These are phyloP conservation scores for Pteropus rufus DNA, from an alignment of 2,797 vertebrate species.

Conservation along the genomic window DNA sequence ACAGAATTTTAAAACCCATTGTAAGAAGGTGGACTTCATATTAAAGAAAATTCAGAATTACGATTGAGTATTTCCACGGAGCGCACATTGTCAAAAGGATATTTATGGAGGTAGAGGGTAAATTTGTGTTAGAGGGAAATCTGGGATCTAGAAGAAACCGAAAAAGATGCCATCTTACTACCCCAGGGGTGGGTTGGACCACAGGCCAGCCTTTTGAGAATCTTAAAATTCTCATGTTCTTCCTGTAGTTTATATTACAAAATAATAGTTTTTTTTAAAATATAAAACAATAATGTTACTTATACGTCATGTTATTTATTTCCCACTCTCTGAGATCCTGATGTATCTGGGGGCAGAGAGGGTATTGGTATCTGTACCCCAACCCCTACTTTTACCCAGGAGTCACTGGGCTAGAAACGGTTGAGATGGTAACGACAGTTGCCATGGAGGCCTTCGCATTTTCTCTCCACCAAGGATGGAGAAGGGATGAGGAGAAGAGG, in stretches of 20 bases:
- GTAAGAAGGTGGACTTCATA: neutral
- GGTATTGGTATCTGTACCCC: too few species aligned
- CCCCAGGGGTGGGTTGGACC: neutral
- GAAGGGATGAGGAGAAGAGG: neutral
- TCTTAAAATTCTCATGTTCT: slow-evolving; percentile 21
- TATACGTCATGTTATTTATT: neutral
- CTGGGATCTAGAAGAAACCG: neutral
- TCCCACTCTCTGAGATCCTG: neutral
- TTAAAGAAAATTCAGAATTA: neutral
- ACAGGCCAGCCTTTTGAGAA: neutral
- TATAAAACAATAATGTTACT: neutral
- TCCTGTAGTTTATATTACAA: neutral
- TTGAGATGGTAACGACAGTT: neutral
- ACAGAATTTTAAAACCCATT: neutral
- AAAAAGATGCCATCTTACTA: neutral
- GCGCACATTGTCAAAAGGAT: neutral
- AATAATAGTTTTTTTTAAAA: neutral
- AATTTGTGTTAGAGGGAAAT: neutral
- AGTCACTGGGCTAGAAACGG: neutral
- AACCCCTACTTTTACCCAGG: neutral
- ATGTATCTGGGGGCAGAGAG: too few species aligned
- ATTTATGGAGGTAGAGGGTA: neutral
- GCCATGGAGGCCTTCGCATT: neutral
- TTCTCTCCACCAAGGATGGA: neutral
- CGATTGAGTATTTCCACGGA: neutral